These are phyloP conservation scores for Azorinus chamasolen DNA, from an alignment of 2,888 invertebrate genomes.

Conservation along the genomic window DNA sequence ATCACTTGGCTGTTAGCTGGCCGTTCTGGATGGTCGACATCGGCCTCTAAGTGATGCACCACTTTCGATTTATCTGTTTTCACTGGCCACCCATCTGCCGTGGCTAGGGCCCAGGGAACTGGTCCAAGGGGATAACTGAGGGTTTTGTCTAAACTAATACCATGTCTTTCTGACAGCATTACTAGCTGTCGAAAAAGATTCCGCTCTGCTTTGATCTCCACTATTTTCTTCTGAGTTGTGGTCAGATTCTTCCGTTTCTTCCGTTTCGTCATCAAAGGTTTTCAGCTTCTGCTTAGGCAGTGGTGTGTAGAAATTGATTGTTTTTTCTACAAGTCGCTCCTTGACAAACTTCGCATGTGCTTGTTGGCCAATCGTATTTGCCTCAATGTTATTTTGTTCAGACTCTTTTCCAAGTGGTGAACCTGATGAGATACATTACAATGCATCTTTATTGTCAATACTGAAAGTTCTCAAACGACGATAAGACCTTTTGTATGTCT, in stretches of 20 bases:
- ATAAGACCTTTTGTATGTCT: slow-evolving; percentile 15
- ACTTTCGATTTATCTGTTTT: slow-evolving; percentile 56
- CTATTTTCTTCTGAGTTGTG: slow-evolving; percentile 34
- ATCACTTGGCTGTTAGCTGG: slow-evolving; percentile 1
- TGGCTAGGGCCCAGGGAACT: slow-evolving; percentile 54
- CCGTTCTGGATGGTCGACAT: neutral
- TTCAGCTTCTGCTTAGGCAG: slow-evolving; percentile 41
- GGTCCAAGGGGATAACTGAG: slow-evolving; percentile 50
- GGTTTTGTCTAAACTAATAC: slow-evolving; percentile 39
- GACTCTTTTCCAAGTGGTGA: slow-evolving; percentile 27
- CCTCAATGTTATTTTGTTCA: slow-evolving; percentile 31
- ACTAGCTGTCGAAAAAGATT: slow-evolving; percentile 47
- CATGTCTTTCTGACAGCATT: slow-evolving; percentile 31
- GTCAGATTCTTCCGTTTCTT: slow-evolving; percentile 10
- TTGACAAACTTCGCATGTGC: slow-evolving; percentile 29
- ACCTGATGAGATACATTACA: slow-evolving; percentile 55
- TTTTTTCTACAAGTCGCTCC: slow-evolving; percentile 28
- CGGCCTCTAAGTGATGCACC: slow-evolving; percentile 20
- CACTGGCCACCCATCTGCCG: slow-evolving; percentile 52
- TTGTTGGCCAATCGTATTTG: slow-evolving; percentile 9
- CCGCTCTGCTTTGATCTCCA: slow-evolving; percentile 41
- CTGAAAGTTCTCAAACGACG: slow-evolving; percentile 33
- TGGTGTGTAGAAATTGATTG: slow-evolving; percentile 33
- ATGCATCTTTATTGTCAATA: slow-evolving; percentile 28
- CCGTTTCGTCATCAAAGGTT: slow-evolving; percentile 33